Base-by-base conservation (phyloP, 2,888 invertebrate genomes). In the Busseola fusca region DNA sequence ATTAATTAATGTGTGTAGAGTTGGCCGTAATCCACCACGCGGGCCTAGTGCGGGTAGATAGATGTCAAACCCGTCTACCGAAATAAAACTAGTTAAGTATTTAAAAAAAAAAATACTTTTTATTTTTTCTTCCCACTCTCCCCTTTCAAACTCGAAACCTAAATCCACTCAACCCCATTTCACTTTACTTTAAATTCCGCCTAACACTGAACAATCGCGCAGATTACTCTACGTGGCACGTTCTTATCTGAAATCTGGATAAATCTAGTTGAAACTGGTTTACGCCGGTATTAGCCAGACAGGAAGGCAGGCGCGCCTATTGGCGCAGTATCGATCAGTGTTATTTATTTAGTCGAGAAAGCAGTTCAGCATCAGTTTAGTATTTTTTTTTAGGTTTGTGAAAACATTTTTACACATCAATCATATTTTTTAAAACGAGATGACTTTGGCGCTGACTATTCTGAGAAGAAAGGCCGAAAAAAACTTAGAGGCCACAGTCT, bases 161-260 rank as follows among this genome's bases (percentile, higher is more conserved):
- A 37, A 77, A 71, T 52, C 48, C 21, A 56, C 6, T 52, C 21
- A 34, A 0, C 64, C 54, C 69, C 67, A 57, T n/a, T 66, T 56
- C 42, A 56, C 62, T 60, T 25, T 5, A 65, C 59, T 58, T 27
- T 34, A 67, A 64, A 78, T 58, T 71, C 59, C 30, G 12, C 45
- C 54, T 21, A 69, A 72, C 34, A 57, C 68, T 72, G 57, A 69
- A 82, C 76, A 80, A 74, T 76, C 56, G 50, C 54, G 6, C 58
- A 57, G 56, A 72, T 79, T 71, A 63, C 45, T 67, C 18, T 48
- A 50, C 40, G 48, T 56, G 57, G 58, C 84, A 69, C 71, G 80
- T 70, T 58, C 45, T 74, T 76, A 74, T 69, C 71, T 66, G 27
- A 69, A 64, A 80, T 65, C 75, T 70, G 62, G 67, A 77, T 83